A percentile compares a stretch with the other conserved stretches of the same genome.
These are phyloP conservation scores for Drosophila truncata DNA, from an alignment of 1,140 invertebrate genomes.

Conservation along the genomic window DNA sequence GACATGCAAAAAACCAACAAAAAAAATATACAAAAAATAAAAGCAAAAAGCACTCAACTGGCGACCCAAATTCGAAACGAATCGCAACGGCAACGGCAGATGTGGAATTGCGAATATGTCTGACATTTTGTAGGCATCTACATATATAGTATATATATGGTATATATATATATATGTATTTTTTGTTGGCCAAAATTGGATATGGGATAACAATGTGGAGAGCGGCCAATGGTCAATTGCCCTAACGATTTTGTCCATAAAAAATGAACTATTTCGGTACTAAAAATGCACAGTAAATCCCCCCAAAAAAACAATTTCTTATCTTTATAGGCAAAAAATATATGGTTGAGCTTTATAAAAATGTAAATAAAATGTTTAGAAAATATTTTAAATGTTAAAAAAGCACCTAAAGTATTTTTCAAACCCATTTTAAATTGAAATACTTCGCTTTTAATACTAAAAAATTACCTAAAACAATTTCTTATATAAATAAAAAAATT, in stretches of 20 bases:
- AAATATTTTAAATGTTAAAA: too few relatives aligned
- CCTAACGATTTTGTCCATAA: conserved; percentile 23
- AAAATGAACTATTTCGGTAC: conserved; percentile 25
- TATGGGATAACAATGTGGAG: conserved; percentile 28
- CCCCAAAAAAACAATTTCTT: background rate
- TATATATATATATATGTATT: background rate
- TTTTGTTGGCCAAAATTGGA: conserved; percentile 13
- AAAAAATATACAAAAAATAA: background rate
- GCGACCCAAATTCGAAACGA: conserved; percentile 8
- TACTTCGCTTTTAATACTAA: too few relatives aligned
- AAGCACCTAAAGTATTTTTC: too few relatives aligned
- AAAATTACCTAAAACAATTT: too few relatives aligned
- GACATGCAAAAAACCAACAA: background rate
- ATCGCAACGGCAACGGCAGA: background rate
- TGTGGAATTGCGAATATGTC: conserved; percentile 14
- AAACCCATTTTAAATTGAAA: too few relatives aligned
- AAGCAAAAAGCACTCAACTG: conserved; percentile 28
- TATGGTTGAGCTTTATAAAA: too few relatives aligned
- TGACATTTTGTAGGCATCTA: conserved; percentile 1
- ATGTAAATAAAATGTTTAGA: background rate
- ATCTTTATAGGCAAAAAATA: background rate
- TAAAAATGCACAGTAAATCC: conserved; percentile 1
- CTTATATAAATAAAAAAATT: too few relatives aligned
- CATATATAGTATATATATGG: background rate
- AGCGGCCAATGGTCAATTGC: conserved; percentile 26